phyloP scores from a whole-genome alignment of 1,140 invertebrate species.

The Drosophila nannoptera region DNA sequence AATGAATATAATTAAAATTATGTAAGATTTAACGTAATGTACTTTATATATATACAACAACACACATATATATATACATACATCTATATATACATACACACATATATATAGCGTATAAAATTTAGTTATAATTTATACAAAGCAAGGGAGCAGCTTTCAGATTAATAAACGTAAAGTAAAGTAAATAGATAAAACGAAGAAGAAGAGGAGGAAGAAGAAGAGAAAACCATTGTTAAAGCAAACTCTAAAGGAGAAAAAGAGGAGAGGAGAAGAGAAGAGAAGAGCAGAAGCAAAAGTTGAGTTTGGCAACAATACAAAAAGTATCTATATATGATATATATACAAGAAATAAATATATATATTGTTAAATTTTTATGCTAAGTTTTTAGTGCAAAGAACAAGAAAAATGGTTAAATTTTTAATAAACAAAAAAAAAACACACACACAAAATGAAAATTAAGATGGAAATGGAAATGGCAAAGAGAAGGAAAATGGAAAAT shows the following conservation, averaged over 20 bases:
- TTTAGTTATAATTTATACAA: conserved; percentile 73
- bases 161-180: conserved; percentile 37
- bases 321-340: conserved; percentile 65
- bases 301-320: conserved; percentile 47
- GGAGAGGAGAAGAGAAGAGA: conserved; percentile 7
- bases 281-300: conserved; percentile 40
- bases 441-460: conserved; percentile 7
- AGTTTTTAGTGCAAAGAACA: conserved; percentile 65
- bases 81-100: conserved; percentile 62
- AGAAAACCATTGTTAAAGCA: conserved; percentile 47
- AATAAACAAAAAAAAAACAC: conserved; percentile 48
- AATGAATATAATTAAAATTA: conserved; percentile 29
- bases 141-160: conserved; percentile 75
- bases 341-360: conserved; percentile 54
- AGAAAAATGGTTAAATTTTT: conserved; percentile 73
- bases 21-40: conserved; percentile 24
- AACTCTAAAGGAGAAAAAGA: conserved; percentile 18
- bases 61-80: conserved; percentile 52
- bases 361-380: conserved; percentile 77
- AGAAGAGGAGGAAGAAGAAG: conserved; percentile 7
- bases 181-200: conserved; percentile 21
- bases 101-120: conserved; percentile 59
- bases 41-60: conserved; percentile 66
- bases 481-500: conserved; percentile 10
- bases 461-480: no score